Evolutionary conservation across 2,113 vertebrate genomes (phyloP).

Genomic region (Setophaga petechia): DNA sequence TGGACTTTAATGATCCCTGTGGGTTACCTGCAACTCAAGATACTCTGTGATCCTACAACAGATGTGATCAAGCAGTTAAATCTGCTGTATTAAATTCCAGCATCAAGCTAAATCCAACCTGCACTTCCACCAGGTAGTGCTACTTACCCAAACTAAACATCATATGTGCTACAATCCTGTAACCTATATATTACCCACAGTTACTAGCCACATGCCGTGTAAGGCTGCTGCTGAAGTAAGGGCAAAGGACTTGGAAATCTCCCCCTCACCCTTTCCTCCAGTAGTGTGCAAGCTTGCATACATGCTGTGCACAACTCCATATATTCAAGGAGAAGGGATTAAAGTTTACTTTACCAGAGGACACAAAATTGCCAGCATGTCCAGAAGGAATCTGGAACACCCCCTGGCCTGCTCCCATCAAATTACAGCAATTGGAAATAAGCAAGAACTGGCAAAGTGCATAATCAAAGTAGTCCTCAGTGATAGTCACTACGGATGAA

Average conservation of each 20-base stretch:
- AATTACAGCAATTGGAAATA: neutral
- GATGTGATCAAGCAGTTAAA: neutral
- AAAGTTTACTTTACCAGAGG: neutral
- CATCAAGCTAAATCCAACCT: neutral
- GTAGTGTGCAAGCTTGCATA: neutral
- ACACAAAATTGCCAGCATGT: neutral
- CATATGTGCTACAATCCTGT: neutral
- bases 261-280: neutral
- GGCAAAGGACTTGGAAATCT: neutral
- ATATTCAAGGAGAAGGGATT: neutral
- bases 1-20: neutral
- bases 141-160: neutral
- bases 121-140: neutral
- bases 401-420: neutral
- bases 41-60: neutral
- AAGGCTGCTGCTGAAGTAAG: neutral
- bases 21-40: neutral
- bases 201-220: accelerated
- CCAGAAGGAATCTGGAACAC: neutral
- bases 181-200: neutral
- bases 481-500: neutral
- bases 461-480: neutral
- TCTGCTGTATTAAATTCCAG: neutral
- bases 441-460: neutral
- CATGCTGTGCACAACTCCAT: neutral